A percentile compares a stretch with the other conserved stretches of the same genome.
Evolutionary conservation across 2,888 invertebrate species (phyloP).

Genomic region (Pollenia amentaria): DNA sequence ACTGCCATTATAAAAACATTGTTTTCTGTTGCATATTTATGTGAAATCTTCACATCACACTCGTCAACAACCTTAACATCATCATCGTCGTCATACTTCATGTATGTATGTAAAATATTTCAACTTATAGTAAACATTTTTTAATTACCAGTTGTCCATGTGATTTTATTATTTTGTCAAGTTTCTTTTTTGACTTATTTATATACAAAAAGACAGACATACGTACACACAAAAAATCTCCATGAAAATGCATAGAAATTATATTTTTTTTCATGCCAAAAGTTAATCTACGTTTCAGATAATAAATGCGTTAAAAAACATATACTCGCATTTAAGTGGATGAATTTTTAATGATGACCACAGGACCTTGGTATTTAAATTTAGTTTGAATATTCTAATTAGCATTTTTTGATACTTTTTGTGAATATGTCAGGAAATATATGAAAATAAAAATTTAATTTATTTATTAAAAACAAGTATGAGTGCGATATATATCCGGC

Average conservation of each 20-base stretch:
- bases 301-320: slow-evolving; percentile 42
- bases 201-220: neutral
- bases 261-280: slow-evolving; percentile 46
- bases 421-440: neutral
- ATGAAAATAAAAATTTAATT: neutral
- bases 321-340: slow-evolving; percentile 13
- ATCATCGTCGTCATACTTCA: slow-evolving; percentile 49
- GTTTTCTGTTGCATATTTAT: slow-evolving; percentile 35
- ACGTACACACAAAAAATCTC: neutral
- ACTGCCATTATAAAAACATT: slow-evolving; percentile 60
- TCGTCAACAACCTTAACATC: slow-evolving; percentile 44
- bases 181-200: slow-evolving; percentile 60
- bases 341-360: slow-evolving; percentile 29
- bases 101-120: slow-evolving; percentile 59
- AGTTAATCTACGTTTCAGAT: slow-evolving; percentile 52
- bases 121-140: slow-evolving; percentile 71
- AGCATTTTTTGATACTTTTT: neutral
- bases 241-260: slow-evolving; percentile 49
- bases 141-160: slow-evolving; percentile 73
- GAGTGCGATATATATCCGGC: neutral
- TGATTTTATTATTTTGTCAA: slow-evolving; percentile 74
- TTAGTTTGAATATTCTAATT: slow-evolving; percentile 27
- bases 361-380: slow-evolving; percentile 39
- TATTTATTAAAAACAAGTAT: neutral
- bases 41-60: slow-evolving; percentile 20